These are phyloP conservation scores for Zosterops japonicus DNA, from an alignment of 2,113 vertebrate species.

Conservation along the genomic window DNA sequence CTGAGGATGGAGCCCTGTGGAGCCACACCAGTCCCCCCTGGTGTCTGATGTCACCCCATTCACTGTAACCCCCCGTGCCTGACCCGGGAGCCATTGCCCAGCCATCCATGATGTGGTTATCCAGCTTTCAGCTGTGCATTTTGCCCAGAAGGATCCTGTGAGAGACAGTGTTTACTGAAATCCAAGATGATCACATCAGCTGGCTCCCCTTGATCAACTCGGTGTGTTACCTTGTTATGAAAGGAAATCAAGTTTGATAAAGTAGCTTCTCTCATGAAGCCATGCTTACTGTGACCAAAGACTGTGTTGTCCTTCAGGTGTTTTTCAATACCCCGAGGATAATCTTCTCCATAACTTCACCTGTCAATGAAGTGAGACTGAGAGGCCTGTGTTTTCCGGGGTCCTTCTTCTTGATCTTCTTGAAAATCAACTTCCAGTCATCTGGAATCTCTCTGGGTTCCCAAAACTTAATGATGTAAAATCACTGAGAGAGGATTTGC, in stretches of 20 bases:
- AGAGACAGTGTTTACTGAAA: not conserved
- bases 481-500: not conserved
- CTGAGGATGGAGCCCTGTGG: fast-evolving
- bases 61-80: not conserved
- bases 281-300: not conserved
- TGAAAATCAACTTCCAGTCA: not conserved
- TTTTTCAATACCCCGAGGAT: not conserved
- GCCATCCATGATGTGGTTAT: not conserved
- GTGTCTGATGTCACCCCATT: not conserved
- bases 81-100: fast-evolving
- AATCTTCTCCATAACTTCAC: not conserved
- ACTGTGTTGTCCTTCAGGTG: not conserved
- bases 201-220: not conserved
- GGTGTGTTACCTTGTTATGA: not conserved
- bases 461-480: not conserved
- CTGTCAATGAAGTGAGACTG: not conserved
- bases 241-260: not conserved
- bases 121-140: not conserved
- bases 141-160: not conserved
- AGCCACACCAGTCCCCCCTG: not conserved
- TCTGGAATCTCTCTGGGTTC: not conserved
- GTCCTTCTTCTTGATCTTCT: not conserved
- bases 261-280: not conserved
- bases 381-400: not conserved
- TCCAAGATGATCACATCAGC: no score